These are phyloP conservation scores for Lordiphosa fenestrarum DNA, from an alignment of 2,888 invertebrate genomes.

Conservation along the genomic window DNA sequence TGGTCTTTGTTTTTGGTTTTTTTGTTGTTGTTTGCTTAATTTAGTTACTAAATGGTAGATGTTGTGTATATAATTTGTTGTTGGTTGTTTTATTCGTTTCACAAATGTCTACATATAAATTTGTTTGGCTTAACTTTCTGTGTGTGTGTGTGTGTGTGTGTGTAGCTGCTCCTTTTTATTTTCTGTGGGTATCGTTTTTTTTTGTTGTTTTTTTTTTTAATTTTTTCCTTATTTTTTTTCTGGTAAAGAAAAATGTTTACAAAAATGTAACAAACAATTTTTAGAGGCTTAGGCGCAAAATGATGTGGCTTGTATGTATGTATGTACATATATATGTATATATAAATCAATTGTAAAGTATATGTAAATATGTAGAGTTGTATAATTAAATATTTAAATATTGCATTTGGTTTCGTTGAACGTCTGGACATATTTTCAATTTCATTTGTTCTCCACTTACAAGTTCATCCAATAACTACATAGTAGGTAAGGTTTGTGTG, in stretches of 20 bases:
- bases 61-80: conserved; percentile 30
- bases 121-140: conserved; percentile 40
- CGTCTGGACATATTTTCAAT: conserved; percentile 58
- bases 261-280: conserved; percentile 66
- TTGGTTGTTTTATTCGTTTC: conserved; percentile 15
- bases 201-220: conserved; percentile 8
- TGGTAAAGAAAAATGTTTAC: conserved; percentile 50
- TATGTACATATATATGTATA: conserved; percentile 36
- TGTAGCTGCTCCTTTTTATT: conserved; percentile 3
- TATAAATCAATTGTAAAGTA: conserved; percentile 64
- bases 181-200: conserved; percentile 14
- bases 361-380: conserved; percentile 46
- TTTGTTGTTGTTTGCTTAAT: conserved; percentile 62
- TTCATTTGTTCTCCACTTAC: conserved; percentile 20
- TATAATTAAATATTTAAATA: conserved; percentile 72
- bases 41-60: conserved; percentile 44
- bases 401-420: conserved; percentile 72
- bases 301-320: conserved; percentile 45
- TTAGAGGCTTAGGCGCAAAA: conserved; percentile 59
- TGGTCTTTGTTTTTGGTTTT: conserved; percentile 10
- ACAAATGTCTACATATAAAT: conserved; percentile 46
- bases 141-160: conserved; percentile 16
- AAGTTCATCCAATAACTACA: conserved; percentile 33
- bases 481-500: conserved; percentile 39
- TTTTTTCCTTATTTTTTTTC: conserved; percentile 25